Evolutionary conservation across 2,797 vertebrate genomes (phyloP), one percentile per base, ranked within the genome.

Genomic region (Momotus momota): DNA sequence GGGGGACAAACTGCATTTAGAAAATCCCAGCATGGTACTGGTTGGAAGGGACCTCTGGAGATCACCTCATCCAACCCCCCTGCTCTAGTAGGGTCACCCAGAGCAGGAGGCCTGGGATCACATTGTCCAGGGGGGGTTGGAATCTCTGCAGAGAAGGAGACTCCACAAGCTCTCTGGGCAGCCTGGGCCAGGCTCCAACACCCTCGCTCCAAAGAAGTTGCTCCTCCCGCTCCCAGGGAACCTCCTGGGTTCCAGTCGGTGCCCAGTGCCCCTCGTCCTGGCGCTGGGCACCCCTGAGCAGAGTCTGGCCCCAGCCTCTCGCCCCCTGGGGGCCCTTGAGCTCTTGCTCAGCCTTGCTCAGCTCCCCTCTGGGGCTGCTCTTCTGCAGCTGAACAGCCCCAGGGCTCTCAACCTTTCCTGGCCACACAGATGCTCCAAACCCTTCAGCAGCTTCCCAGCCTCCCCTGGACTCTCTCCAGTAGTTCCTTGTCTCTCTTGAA

Each of bases 1-100:
- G 6, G 4, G 5, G 18, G 26, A 10, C 0, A 1, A 85, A 40
- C 27, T 2, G 1, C 1, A 35, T 15, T 51, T 51, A 15, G 5
- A 54, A 6, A 31, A 19, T 31, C 27, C 29, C 52, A 54, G 29
- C 29, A 54, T 11, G 52, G 52, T 18, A 10, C 16, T 14, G 51
- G 51, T 29, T 27, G 27, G 29, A 31, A 62, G 17, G 26, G 60
- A 62, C 38, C 38, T 41, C 38, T 27, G 26, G 60, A 20, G 60
- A 41, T 41, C 38, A 40, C 6, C 17, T 8, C 7, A 11, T 13
- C 25, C 60, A 12, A 61, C 23, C 38, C 26, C 38, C 11, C 35
- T 61, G 60, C 26, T 27, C 38, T 16, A 61, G 60, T 38, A 62
- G 60, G 22, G 35, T 19, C 60, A 27, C 60, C 38, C 26, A 33